Percentiles rank a stretch among this genome's conserved stretches.
Conservation (phyloP, 2,888 invertebrate genomes). For the Caradrina kadenii region DNA sequence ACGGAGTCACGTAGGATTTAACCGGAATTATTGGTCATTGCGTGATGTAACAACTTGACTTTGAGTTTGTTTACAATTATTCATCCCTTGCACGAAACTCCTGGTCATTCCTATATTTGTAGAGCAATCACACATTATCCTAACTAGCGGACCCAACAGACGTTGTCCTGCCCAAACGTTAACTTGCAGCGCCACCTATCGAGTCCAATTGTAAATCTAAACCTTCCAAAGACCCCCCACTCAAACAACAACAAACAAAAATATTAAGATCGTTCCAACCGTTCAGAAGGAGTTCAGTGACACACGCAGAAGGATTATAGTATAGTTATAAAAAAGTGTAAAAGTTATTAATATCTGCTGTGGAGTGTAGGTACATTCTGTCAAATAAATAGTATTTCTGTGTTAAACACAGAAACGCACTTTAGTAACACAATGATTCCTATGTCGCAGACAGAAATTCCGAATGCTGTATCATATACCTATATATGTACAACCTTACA, state of each 20-base stretch:
- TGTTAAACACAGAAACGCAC: constrained; percentile 24
- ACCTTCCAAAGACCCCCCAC: too few relatives aligned
- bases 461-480: neutral
- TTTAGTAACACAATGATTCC: neutral
- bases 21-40: constrained; percentile 25
- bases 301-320: too few relatives aligned
- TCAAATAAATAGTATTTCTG: constrained; percentile 23
- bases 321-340: too few relatives aligned
- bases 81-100: neutral
- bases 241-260: too few relatives aligned
- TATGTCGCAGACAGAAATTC: neutral
- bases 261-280: too few relatives aligned
- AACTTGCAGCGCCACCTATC: too few relatives aligned
- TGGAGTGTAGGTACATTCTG: too few relatives aligned
- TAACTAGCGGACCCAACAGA: too few relatives aligned
- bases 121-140: neutral
- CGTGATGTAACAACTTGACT: constrained; percentile 12
- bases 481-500: neutral
- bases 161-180: too few relatives aligned
- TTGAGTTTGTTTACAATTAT: constrained; percentile 8
- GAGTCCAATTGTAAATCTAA: too few relatives aligned
- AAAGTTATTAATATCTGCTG: too few relatives aligned
- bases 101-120: neutral
- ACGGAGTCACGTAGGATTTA: constrained; percentile 37
- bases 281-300: too few relatives aligned